Base-by-base conservation (phyloP, 1,140 invertebrate genomes). In the Drosophila takahashii region DNA sequence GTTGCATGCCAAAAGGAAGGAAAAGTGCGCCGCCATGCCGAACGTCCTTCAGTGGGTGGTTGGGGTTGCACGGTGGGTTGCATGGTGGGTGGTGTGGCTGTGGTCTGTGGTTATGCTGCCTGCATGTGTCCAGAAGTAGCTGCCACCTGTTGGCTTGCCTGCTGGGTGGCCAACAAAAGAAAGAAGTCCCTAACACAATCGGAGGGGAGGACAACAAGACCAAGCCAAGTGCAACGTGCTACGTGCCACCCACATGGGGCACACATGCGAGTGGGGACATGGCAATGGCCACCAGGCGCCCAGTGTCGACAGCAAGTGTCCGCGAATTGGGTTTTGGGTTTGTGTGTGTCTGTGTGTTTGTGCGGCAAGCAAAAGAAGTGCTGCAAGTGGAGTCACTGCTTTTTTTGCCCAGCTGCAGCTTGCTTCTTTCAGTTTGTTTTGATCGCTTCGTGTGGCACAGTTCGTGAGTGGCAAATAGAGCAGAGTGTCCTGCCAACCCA, bases 11-110 rank as follows among this genome's bases (percentile, higher is more conserved):
- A 84, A 84, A 85, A 85, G 47, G 71, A 78, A 81, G 52, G 64
- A 78, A 79, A 81, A 62, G 56, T 47, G 60, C 15, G 37, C 18
- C 16, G 34, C 11, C 18, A 29, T 29, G 27, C 37, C 47, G 26
- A 86, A 86, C 83, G 81, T 81, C 81, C 81, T 86, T 86, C 81
- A 86, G 57, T 53, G 45, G 42, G 64, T 50, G 57, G 32, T 26
- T 29, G 47, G 56, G 13, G 22, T 44, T 4, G 13, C n/a, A n/a
- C n/a, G 8, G 7, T 18, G 51, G 32, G 41, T 34, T 1, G 27
- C 5, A 7, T 0, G 45, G 22, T 47, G 44, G 44, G 18, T 44
- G 41, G 1, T 47, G 18, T 48, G 66, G 44, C 39, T 48, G 45
- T 47, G 45, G 32, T 57, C 45, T 67, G 66, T 51, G 58, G 37